Evolutionary conservation across 1,140 invertebrate genomes (phyloP).

Genomic region (Hycleus cichorii): DNA sequence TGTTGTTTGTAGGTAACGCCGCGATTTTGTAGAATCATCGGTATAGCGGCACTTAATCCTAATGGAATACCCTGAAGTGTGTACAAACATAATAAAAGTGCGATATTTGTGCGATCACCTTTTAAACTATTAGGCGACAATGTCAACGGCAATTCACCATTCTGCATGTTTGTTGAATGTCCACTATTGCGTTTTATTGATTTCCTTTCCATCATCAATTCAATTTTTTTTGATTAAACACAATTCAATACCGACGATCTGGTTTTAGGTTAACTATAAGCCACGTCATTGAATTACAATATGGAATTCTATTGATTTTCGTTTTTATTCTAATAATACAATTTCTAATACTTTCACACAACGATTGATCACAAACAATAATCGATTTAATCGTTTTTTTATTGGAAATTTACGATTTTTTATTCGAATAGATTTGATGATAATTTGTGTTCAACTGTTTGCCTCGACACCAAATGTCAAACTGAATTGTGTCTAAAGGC

Average conservation of each 20-base stretch:
- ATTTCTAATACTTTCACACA: too few species aligned
- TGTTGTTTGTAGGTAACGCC: conserved; percentile 83
- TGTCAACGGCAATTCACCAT: conserved; percentile 10
- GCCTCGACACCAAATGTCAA: too few species aligned
- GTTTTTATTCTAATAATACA: too few species aligned
- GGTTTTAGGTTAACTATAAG: conserved; percentile 5
- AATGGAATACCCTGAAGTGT: conserved; percentile 94
- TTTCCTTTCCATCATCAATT: neutral
- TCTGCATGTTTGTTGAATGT: conserved; percentile 8
- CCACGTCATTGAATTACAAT: conserved; percentile 14
- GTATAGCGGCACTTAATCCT: conserved; percentile 86
- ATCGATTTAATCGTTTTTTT: too few species aligned
- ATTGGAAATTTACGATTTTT: too few species aligned
- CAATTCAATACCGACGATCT: neutral
- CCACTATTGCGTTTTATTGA: neutral
- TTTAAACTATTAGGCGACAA: conserved; percentile 15
- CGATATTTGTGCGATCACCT: conserved; percentile 71
- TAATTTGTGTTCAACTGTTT: too few species aligned
- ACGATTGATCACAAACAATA: too few species aligned
- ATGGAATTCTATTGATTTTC: too few species aligned
- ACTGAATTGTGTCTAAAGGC: too few species aligned
- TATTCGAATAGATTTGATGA: too few species aligned
- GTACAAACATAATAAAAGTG: conserved; percentile 85
- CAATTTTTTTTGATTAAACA: neutral
- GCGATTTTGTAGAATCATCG: conserved; percentile 89